Conservation (phyloP, 2,797 vertebrate genomes). For the Leptatherina wallacei region DNA sequence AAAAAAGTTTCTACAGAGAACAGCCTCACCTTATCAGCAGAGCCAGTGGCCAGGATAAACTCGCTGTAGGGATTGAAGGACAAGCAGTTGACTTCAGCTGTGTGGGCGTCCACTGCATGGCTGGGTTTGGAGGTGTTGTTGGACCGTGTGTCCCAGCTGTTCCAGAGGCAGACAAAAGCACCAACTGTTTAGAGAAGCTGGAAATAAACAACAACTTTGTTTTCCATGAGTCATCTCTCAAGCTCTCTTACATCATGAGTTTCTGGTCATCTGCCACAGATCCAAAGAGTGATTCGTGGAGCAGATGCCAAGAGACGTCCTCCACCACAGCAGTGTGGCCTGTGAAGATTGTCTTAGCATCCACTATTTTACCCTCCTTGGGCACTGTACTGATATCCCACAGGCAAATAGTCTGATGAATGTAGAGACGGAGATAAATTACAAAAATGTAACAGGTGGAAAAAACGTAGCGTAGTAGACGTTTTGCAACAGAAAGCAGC, state of each 20-base stretch:
- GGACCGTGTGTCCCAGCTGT: conserved; percentile 96
- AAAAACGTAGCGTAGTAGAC: neutral
- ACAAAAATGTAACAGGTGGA: neutral
- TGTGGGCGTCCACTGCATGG: conserved; percentile 97
- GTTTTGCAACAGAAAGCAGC: too few species aligned
- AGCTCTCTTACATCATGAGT: conserved; percentile 93
- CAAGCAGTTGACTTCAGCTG: conserved; percentile 97
- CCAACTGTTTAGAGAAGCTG: conserved; percentile 23
- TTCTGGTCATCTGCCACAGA: conserved; percentile 98
- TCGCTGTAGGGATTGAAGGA: conserved; percentile 98
- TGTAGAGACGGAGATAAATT: neutral
- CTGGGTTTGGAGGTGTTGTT: conserved; percentile 99
- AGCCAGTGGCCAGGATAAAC: conserved; percentile 96
- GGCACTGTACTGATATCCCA: conserved; percentile 98
- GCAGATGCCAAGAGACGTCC: conserved; percentile 96
- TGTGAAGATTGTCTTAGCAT: conserved; percentile 98
- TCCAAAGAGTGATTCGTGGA: conserved; percentile 96
- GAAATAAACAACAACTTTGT: conserved; percentile 3
- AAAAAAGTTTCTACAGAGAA: neutral
- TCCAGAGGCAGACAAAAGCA: conserved; percentile 37
- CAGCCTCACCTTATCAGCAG: conserved; percentile 91
- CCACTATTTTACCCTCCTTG: conserved; percentile 96
- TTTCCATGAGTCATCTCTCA: conserved; percentile 5
- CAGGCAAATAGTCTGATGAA: conserved; percentile 91
- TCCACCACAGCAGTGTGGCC: conserved; percentile 97